Base-by-base conservation (phyloP, 2,113 vertebrate species). In the Protobothrops flavoviridis region DNA sequence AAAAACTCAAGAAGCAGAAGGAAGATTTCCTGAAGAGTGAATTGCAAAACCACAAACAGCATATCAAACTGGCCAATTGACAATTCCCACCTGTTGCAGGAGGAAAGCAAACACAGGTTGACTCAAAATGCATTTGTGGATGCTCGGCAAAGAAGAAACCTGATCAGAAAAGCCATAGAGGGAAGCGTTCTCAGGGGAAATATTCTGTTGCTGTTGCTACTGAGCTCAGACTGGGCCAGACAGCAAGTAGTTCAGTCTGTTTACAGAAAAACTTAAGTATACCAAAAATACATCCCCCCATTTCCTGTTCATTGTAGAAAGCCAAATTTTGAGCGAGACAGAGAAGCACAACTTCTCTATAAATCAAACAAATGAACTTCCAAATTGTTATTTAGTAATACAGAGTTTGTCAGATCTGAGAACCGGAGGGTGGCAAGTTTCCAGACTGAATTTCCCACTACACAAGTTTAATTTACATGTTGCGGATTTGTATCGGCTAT, bases 231-330 rank as follows among this genome's bases (percentile, higher is more conserved):
- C 93, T 69, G 74, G 95, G 96, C 97, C 95, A 94, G 95, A 94
- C 95, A 93, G 43, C 53, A 56, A 85, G 64, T 55, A 61, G 94
- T 95, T 95, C 95, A 96, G 95, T 93, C 95, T 97, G 97, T 97
- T 97, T 97, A 97, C 97, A 97, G 96, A 96, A 97, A 90, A 96
- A 94, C 94, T 91, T 94, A 61, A 95, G 96, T 90, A 96, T 96
- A 95, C 96, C 94, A 95, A 97, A 97, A 97, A 97, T 97, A 95
- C 96, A 96, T 96, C 96, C 97, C 93, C 94, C 96, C 96, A 4
- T 96, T 97, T 97, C 97, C 96, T 97, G 95, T 97, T 96, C 95
- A 95, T 93, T 85, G 50, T 94, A 95, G 95, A 92, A 2, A 97
- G 96, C 96, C 96, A 97, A 97, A 94, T 90, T 0, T 94, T 4